Base-by-base conservation (phyloP, 2,797 vertebrate genomes). In the Antennarius maculatus region DNA sequence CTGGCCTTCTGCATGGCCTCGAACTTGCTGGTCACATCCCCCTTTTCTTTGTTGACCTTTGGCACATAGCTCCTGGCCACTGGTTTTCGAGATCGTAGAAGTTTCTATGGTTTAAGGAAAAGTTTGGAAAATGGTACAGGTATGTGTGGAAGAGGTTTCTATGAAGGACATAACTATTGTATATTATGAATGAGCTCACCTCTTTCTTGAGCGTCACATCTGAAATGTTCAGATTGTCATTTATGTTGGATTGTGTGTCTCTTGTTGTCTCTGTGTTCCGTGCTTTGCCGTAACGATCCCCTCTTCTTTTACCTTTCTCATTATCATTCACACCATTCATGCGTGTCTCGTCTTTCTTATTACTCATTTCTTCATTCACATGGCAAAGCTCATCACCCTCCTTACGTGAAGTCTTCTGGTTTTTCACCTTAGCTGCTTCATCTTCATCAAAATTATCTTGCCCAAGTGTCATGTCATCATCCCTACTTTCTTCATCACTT, bases 1-100 rank as follows among this genome's bases (percentile, higher is more conserved):
- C 98, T 94, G 85, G 96, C 96, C 91, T 94, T 97, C 90, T 97
- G 96, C 97, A 98, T 98, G 88, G 95, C 93, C 93, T 98, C 97
- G 85, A 96, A 99, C 89, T 98, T 98, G 91, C 93, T 93, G 78
- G 95, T 95, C 89, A 98, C 94, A 50, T 96, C 95, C 3, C 95
- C 95, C 82, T 97, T 97, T 54, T 93, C 96, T 82, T 96, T 96
- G 90, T 82, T 93, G 82, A 89, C 59, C 83, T 94, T 98, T 27
- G 97, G 97, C 77, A 99, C 93, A 81, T 99, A 99, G 91, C 93
- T 95, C 86, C 95, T 96, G 86, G 94, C 94, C 89, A 99, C 92
- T 17, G 88, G 95, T 92, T 96, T 98, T 89, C 92, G 93, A 84
- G 95, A 92, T 85, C 95, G 93, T 77, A 99, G 93, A 67, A 99